Percentiles rank a stretch among this genome's conserved stretches.
Evolutionary conservation across 2,797 vertebrate genomes (phyloP).

Genomic region (Leucoraja ocellata): DNA sequence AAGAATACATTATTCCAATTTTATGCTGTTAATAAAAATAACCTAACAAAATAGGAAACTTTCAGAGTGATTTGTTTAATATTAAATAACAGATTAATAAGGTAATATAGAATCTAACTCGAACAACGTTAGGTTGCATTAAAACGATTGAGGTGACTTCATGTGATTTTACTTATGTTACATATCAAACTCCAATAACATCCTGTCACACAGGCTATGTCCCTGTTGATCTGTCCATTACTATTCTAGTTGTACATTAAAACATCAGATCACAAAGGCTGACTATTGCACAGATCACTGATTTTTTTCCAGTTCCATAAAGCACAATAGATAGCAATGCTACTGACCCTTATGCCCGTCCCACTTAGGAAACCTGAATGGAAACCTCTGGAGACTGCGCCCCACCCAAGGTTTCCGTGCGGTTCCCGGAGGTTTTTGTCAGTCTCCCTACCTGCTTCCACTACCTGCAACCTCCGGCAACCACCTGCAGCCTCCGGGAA

Average conservation of each 20-base stretch:
- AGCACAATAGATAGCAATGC: neutral
- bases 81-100: neutral
- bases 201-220: neutral
- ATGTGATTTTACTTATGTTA: neutral
- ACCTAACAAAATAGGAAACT: neutral
- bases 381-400: too few relatives aligned
- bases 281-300: neutral
- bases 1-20: neutral
- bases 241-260: neutral
- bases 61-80: neutral
- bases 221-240: neutral
- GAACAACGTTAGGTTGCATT: neutral
- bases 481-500: too few relatives aligned
- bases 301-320: neutral
- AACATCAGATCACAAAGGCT: neutral
- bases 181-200: conserved; percentile 21
- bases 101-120: neutral
- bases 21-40: neutral
- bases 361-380: too few relatives aligned
- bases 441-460: too few relatives aligned
- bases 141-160: neutral
- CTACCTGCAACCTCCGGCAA: too few relatives aligned
- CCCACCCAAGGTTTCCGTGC: too few relatives aligned
- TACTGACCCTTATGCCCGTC: neutral
- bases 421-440: too few relatives aligned